These are phyloP conservation scores for Sternotherus odoratus DNA, from an alignment of 2,797 vertebrate species.

Conservation along the genomic window DNA sequence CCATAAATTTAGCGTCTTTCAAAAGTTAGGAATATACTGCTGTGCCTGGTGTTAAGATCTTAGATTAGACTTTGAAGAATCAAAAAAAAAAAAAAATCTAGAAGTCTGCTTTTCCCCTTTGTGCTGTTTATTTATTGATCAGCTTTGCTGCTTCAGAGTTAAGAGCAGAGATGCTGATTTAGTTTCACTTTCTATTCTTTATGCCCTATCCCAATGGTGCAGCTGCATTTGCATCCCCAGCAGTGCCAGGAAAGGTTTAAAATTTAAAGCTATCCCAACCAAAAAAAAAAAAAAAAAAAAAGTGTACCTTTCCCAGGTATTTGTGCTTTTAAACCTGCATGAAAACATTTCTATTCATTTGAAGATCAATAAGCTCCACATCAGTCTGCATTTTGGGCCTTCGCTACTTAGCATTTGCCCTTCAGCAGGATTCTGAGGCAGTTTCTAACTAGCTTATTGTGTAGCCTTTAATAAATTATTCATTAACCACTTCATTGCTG, in stretches of 20 bases:
- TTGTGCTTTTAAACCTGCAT: background rate
- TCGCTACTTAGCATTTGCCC: background rate
- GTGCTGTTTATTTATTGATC: background rate
- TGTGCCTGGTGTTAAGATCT: background rate
- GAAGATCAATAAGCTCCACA: background rate
- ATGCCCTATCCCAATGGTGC: background rate
- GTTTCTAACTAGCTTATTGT: background rate
- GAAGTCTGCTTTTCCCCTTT: constrained; percentile 52
- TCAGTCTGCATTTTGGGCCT: constrained; percentile 31
- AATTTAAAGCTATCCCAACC: constrained; percentile 21
- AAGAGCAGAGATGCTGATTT: constrained; percentile 43
- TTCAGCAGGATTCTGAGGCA: background rate
- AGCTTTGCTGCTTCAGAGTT: constrained; percentile 18
- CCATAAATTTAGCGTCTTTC: background rate
- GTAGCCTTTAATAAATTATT: background rate
- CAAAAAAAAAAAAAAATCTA: too few species aligned
- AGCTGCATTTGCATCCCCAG: constrained; percentile 33
- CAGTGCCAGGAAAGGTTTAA: constrained; percentile 2
- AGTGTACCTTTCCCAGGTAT: constrained; percentile 45
- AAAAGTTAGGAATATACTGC: background rate
- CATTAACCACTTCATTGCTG: constrained; percentile 29
- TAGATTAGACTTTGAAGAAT: background rate
- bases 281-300: too few species aligned
- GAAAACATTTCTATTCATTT: background rate
- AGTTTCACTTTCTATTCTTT: constrained; percentile 75